Conservation (phyloP, 2,797 vertebrate genomes). For the Myotis daubentonii region DNA sequence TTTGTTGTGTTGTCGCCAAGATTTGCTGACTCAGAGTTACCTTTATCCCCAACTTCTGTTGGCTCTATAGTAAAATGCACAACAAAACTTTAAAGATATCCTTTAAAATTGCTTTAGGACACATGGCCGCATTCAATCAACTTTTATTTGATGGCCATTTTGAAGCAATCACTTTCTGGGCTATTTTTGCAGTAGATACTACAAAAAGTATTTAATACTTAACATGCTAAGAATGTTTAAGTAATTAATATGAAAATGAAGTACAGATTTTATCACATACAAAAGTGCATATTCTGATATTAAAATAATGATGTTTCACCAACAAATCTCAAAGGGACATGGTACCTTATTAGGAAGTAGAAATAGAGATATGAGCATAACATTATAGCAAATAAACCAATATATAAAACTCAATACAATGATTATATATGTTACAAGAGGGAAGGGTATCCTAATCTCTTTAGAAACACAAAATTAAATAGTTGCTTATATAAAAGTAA, state of each 20-base stretch:
- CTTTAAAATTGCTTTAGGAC: conserved; percentile 78
- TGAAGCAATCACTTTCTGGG: conserved; percentile 36
- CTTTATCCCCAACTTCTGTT: conserved; percentile 89
- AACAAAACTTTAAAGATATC: conserved; percentile 87
- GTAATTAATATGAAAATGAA: conserved; percentile 53
- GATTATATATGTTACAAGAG: neutral
- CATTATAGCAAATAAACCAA: conserved; percentile 13
- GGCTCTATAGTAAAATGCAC: conserved; percentile 87
- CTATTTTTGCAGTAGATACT: conserved; percentile 41
- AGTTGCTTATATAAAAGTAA: neutral
- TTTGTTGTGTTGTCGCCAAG: conserved; percentile 86
- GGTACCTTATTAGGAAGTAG: conserved; percentile 9
- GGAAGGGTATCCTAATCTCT: neutral
- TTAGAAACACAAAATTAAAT: conserved; percentile 55
- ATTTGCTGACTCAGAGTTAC: conserved; percentile 86
- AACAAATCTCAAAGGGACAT: conserved; percentile 59
- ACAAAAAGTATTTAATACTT: conserved; percentile 37
- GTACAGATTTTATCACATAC: conserved; percentile 47
- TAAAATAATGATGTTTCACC: conserved; percentile 39
- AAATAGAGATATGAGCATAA: neutral
- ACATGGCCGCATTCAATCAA: conserved; percentile 75
- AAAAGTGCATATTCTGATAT: neutral
- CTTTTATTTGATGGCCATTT: neutral
- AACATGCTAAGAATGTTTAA: conserved; percentile 50
- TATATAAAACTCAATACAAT: neutral